These are phyloP conservation scores for Chromobotia macracanthus DNA, from an alignment of 2,797 vertebrate genomes.

Conservation along the genomic window DNA sequence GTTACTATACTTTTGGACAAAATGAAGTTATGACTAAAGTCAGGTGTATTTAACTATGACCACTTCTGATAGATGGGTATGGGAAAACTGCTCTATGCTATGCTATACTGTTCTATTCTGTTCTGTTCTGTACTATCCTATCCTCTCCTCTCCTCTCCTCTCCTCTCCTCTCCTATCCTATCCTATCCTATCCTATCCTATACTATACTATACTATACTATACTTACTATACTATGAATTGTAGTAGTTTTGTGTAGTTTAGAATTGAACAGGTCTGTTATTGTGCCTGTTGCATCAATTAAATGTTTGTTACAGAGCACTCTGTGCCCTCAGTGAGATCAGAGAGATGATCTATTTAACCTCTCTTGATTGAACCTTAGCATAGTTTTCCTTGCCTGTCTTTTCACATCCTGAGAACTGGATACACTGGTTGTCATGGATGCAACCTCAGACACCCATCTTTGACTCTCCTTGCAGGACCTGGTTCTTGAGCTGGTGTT, in stretches of 20 bases:
- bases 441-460: slow-evolving; percentile 65
- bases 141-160: too few species aligned
- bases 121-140: too few species aligned
- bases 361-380: slow-evolving; percentile 48
- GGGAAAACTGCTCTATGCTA: too few species aligned
- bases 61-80: too few species aligned
- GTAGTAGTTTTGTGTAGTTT: neutral
- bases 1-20: too few species aligned
- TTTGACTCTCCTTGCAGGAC: slow-evolving; percentile 77
- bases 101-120: too few species aligned
- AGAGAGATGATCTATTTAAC: slow-evolving; percentile 52
- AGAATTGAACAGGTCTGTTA: neutral
- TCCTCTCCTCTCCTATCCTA: too few species aligned
- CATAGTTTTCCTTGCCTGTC: slow-evolving; percentile 34
- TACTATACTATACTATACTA: too few species aligned
- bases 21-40: too few species aligned
- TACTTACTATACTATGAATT: neutral
- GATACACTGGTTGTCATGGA: slow-evolving; percentile 66
- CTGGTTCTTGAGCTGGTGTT: slow-evolving; percentile 94
- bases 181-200: too few species aligned
- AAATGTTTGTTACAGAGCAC: slow-evolving; percentile 27
- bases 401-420: slow-evolving; percentile 47
- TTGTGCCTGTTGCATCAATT: slow-evolving; percentile 7
- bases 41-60: too few species aligned
- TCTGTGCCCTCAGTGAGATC: slow-evolving; percentile 10